A percentile compares a stretch with the other conserved stretches of the same genome.
Evolutionary conservation across 1,140 invertebrate species (phyloP).

Genomic region (Catajapyx aquilonaris): DNA sequence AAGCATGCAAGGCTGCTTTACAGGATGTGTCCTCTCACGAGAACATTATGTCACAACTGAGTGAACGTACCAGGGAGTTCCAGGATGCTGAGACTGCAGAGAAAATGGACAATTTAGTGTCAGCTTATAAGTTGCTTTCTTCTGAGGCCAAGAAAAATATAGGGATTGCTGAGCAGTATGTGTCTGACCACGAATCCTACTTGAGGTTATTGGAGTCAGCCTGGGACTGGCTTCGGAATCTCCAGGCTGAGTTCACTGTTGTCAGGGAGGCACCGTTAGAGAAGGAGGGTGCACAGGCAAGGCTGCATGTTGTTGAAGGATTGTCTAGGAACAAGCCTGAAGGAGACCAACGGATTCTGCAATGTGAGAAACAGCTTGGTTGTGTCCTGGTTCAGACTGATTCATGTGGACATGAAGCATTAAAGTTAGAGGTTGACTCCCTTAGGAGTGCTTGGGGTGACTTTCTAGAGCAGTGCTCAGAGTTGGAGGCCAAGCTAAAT

Average conservation of each 20-base stretch:
- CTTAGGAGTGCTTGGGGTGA: conserved; percentile 47
- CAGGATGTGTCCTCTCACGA: conserved; percentile 67
- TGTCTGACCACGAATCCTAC: conserved; percentile 61
- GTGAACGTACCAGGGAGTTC: conserved; percentile 46
- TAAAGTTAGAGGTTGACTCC: conserved; percentile 52
- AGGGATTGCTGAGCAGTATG: conserved; percentile 40
- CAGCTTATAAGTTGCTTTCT: conserved; percentile 41
- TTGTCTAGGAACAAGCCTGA: conserved; percentile 46
- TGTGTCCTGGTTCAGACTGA: conserved; percentile 57
- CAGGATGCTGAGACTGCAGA: conserved; percentile 50
- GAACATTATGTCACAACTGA: conserved; percentile 50
- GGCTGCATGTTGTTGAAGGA: conserved; percentile 48
- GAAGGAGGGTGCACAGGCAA: conserved; percentile 48
- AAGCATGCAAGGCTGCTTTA: conserved; percentile 44
- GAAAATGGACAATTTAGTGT: conserved; percentile 41
- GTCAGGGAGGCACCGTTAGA: conserved; percentile 47
- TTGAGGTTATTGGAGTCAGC: conserved; percentile 50
- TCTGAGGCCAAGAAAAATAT: conserved; percentile 44
- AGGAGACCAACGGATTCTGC: conserved; percentile 45
- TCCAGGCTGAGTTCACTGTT: conserved; percentile 42
- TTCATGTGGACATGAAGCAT: conserved; percentile 43
- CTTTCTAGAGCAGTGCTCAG: conserved; percentile 46
- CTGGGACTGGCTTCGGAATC: conserved; percentile 45
- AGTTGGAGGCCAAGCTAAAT: conserved; percentile 41
- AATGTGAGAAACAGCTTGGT: conserved; percentile 45